Evolutionary conservation across 2,888 invertebrate species (phyloP), one percentile per base, ranked within the genome.

Genomic region (Yponomeuta sedellus): DNA sequence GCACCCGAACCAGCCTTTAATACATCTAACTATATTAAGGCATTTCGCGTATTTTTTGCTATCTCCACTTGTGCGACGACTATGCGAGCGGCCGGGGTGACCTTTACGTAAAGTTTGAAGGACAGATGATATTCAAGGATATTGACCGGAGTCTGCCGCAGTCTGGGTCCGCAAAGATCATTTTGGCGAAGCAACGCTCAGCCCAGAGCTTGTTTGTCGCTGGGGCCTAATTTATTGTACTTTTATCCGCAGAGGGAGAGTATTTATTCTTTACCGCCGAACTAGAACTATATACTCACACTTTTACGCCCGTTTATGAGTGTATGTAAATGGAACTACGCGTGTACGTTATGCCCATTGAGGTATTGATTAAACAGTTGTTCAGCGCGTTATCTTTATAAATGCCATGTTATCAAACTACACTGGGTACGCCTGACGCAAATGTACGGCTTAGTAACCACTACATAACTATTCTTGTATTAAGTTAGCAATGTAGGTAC

Each of bases 101-200:
- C 63, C 63, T 63, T 61, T 44, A 63, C 40, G 62, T 59, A 20
- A 59, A 40, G 19, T 22, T 40, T 63, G 63, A 63, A 63, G 63
- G 63, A 63, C 63, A 63, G 62, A 63, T 39, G 20, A n/a, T 25
- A 39, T 20, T 63, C 63, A 63, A 63, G 63, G 63, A 63, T 40
- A 63, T 63, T 63, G 63, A 63, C 63, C 63, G 63, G 19, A 39
- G 22, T 40, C 40, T 25, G 63, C 44, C 63, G 63, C 40, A 40
- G 25, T 40, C 40, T 39, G 22, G 39, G 11, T 40, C 63, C 63
- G 63, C 63, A 63, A 8, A 63, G 63, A 63, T 39, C n/a, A 20
- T 39, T 40, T 63, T 34, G 3, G 28, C 61, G 16, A 34, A 34
- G 19, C 20, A 10, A 61, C 61, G 28, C 61, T 5, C 28, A n/a